Evolutionary conservation across 2,113 vertebrate species (phyloP).

Genomic region (cat (Felis catus)): DNA sequence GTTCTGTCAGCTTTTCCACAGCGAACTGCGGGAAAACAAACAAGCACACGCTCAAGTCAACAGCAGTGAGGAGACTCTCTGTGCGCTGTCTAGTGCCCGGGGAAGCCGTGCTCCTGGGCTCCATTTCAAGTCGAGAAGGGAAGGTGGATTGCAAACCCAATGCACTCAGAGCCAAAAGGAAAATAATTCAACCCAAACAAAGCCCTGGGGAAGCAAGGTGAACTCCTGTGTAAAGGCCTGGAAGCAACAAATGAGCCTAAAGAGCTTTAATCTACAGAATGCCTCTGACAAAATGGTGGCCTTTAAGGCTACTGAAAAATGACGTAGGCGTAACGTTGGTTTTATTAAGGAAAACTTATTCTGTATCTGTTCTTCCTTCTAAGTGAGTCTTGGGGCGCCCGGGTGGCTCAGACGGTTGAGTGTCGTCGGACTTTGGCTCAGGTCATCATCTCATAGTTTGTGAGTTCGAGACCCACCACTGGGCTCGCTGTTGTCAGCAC

Average conservation of each 20-base stretch:
- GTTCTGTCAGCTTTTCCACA: conserved; percentile 89
- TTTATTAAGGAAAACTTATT: not conserved
- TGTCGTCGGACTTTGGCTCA: too few species aligned
- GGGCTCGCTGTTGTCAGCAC: too few species aligned
- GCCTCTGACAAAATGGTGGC: not conserved
- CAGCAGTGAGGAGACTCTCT: not conserved
- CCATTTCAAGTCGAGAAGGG: not conserved
- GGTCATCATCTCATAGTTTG: too few species aligned
- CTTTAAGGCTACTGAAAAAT: not conserved
- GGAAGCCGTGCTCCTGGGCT: fast-evolving
- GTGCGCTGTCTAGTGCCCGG: fast-evolving
- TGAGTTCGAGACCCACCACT: too few species aligned
- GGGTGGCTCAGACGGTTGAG: too few species aligned
- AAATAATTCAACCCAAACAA: conserved; percentile 20
- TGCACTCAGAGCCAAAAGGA: not conserved
- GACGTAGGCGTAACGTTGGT: not conserved
- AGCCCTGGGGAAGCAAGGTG: not conserved
- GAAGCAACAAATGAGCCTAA: not conserved
- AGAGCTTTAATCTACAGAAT: not conserved
- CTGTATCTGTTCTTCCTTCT: not conserved
- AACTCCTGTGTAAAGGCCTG: not conserved
- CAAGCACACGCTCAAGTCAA: not conserved
- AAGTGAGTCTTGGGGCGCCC: not conserved
- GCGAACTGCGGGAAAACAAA: conserved; percentile 86
- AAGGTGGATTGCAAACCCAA: not conserved